These are phyloP conservation scores for Parotocinclus haroldoi DNA, from an alignment of 2,797 vertebrate genomes.

Conservation along the genomic window DNA sequence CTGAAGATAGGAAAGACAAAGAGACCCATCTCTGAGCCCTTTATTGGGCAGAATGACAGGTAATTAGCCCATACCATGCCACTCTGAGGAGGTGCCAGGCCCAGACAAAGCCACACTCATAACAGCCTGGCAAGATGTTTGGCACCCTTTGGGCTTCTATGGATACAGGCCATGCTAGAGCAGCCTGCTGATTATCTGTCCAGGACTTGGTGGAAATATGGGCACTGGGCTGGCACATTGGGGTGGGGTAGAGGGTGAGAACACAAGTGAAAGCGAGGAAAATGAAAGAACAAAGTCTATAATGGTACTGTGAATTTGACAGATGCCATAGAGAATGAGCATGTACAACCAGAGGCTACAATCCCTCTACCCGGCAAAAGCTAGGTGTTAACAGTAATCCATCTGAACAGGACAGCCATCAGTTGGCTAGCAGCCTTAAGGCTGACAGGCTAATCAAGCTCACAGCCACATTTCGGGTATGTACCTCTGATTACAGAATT, in stretches of 20 bases:
- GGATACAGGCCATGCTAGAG: conserved; percentile 37
- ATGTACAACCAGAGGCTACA: conserved; percentile 31
- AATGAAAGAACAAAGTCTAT: conserved; percentile 14
- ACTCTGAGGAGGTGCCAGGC: conserved; percentile 34
- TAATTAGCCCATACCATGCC: conserved; percentile 46
- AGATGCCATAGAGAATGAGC: conserved; percentile 25
- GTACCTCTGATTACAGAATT: conserved; percentile 48
- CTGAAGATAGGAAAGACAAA: conserved; percentile 32
- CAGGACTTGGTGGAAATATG: conserved; percentile 21
- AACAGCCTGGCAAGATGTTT: conserved; percentile 46
- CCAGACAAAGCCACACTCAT: conserved; percentile 54
- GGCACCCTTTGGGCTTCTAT: conserved; percentile 21
- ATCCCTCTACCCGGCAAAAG: conserved; percentile 2
- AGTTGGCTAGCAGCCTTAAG: conserved; percentile 23
- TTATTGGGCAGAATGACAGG: conserved; percentile 48
- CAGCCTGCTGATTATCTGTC: conserved; percentile 49
- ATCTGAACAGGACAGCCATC: conserved; percentile 30
- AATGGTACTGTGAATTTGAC: not conserved
- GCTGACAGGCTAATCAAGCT: conserved; percentile 46
- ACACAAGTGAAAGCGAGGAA: conserved; percentile 6
- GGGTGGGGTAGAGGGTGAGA: conserved; percentile 20
- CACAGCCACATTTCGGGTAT: conserved; percentile 16
- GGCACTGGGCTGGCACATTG: conserved; percentile 11
- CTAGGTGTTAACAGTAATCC: conserved; percentile 1
- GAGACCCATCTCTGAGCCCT: conserved; percentile 21